A percentile compares a stretch with the other conserved stretches of the same genome.
Conservation (phyloP, 2,797 vertebrate species). For the Peromyscus melanophrys region DNA sequence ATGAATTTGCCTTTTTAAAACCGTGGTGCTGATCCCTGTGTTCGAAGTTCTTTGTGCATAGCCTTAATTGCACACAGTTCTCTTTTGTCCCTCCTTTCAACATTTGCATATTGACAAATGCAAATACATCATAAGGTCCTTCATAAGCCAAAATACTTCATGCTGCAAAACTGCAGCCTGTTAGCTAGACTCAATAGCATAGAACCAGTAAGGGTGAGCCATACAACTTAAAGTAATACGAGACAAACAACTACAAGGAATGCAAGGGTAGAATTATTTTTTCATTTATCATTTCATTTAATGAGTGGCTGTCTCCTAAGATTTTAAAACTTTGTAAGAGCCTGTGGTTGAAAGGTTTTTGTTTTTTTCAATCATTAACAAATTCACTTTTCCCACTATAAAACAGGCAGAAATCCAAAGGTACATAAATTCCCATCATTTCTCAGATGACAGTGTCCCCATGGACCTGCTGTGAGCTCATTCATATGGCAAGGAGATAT, state of each 20-base stretch:
- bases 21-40: background rate
- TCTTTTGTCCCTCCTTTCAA: background rate
- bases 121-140: slow-evolving; percentile 75
- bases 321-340: slow-evolving; percentile 74
- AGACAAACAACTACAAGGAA: slow-evolving; percentile 84
- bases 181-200: slow-evolving; percentile 77
- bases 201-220: slow-evolving; percentile 82
- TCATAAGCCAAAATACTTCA: slow-evolving; percentile 77
- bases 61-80: slow-evolving; percentile 21
- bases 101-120: background rate
- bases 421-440: slow-evolving; percentile 71
- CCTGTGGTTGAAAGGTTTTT: background rate
- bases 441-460: slow-evolving; percentile 69
- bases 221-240: slow-evolving; percentile 82
- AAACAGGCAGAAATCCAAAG: slow-evolving; percentile 72
- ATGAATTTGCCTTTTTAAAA: slow-evolving; percentile 25
- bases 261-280: slow-evolving; percentile 80
- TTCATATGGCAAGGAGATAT: slow-evolving; percentile 73
- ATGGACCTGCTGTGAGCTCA: slow-evolving; percentile 66
- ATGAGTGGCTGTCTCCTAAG: slow-evolving; percentile 84
- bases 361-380: slow-evolving; percentile 55
- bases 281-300: slow-evolving; percentile 79
- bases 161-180: slow-evolving; percentile 81
- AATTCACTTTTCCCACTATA: slow-evolving; percentile 67
- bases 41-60: slow-evolving; percentile 21